These are phyloP conservation scores for Ips nitidus DNA, from an alignment of 1,140 invertebrate species.

Conservation along the genomic window DNA sequence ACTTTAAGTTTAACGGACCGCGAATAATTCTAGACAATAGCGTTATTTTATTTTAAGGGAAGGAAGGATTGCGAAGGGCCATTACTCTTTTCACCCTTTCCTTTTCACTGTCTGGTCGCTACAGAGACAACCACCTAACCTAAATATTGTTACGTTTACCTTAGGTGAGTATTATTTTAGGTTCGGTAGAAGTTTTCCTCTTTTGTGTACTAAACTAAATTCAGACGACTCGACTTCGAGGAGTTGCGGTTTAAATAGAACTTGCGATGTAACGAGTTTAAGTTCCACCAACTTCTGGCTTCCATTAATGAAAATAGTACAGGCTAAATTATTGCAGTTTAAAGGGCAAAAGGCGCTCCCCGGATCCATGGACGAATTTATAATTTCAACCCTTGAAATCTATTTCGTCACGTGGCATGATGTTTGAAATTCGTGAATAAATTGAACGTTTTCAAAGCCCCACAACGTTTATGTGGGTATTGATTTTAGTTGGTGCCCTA, in stretches of 20 bases:
- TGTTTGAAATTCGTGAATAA: conserved; percentile 15
- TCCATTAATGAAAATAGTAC: conserved; percentile 1
- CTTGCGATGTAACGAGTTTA: neutral
- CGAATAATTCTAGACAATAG: neutral
- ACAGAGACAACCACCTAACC: too few species aligned
- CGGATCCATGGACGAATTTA: neutral
- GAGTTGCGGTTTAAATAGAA: neutral
- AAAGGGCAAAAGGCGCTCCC: neutral
- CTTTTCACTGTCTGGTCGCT: too few species aligned
- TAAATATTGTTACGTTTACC: too few species aligned
- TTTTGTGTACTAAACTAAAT: too few species aligned
- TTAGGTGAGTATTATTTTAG: too few species aligned
- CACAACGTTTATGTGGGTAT: conserved; percentile 10
- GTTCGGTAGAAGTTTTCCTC: too few species aligned
- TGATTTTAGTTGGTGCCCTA: conserved; percentile 19
- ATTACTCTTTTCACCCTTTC: too few species aligned
- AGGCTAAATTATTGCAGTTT: neutral
- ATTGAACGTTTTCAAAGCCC: conserved; percentile 10
- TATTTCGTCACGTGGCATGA: neutral
- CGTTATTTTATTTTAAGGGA: neutral
- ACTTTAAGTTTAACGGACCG: neutral
- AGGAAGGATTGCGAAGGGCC: too few species aligned
- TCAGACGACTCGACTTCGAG: too few species aligned
- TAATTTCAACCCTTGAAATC: conserved; percentile 1
- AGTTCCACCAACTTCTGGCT: neutral